Conservation (phyloP, 2,888 invertebrate genomes). For the Sarcophaga subvicina region DNA sequence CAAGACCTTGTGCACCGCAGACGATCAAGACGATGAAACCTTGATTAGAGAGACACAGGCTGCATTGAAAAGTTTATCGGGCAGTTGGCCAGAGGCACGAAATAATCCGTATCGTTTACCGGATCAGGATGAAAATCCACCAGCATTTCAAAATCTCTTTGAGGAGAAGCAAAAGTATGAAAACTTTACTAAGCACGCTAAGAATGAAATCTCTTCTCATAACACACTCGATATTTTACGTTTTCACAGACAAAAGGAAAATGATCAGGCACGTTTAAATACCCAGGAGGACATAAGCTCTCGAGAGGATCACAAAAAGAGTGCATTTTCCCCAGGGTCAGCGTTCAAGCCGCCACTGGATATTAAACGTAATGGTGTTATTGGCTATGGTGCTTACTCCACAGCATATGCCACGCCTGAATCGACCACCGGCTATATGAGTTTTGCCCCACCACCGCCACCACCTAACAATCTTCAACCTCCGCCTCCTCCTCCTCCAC, state of each 20-base stretch:
- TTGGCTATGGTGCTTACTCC: conserved; percentile 71
- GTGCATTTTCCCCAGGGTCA: conserved; percentile 89
- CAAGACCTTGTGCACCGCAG: conserved; percentile 70
- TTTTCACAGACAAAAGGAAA: conserved; percentile 81
- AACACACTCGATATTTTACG: conserved; percentile 82
- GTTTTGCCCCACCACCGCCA: conserved; percentile 54
- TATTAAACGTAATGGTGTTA: conserved; percentile 83
- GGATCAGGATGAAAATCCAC: conserved; percentile 89
- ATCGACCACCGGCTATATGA: conserved; percentile 31
- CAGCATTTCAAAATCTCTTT: conserved; percentile 92
- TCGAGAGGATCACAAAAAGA: conserved; percentile 68
- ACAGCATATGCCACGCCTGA: conserved; percentile 57
- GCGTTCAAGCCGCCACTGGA: conserved; percentile 91
- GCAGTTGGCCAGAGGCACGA: conserved; percentile 90
- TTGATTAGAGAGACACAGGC: conserved; percentile 94
- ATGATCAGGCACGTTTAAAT: conserved; percentile 81
- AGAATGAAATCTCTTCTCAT: conserved; percentile 58
- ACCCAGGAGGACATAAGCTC: conserved; percentile 70
- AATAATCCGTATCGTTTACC: conserved; percentile 85
- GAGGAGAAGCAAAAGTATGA: conserved; percentile 88
- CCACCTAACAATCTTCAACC: background rate
- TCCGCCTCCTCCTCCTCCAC: conserved; percentile 23
- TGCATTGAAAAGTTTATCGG: conserved; percentile 92
- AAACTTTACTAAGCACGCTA: conserved; percentile 17
- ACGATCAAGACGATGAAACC: conserved; percentile 89